phyloP scores from a whole-genome alignment of 2,888 invertebrate species.

The Scrobipalpa atriplicella region DNA sequence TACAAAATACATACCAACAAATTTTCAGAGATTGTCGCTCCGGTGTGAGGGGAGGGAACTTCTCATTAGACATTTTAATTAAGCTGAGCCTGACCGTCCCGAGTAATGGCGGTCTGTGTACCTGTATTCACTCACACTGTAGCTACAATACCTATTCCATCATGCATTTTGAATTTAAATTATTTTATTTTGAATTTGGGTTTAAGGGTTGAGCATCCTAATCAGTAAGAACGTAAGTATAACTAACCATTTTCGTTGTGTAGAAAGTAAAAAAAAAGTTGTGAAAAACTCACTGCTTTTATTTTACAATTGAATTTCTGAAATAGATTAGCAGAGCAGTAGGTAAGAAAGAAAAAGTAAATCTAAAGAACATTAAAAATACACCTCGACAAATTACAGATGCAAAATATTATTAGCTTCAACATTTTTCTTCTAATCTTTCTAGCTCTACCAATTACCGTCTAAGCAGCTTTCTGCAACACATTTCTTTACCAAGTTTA shows the following conservation, averaged over 20 bases:
- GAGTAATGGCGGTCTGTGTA: constrained; percentile 16
- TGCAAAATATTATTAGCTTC: neutral
- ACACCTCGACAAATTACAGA: no score
- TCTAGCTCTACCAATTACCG: neutral
- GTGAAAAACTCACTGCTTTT: no score
- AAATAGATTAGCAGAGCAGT: no score
- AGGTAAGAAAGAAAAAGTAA: no score
- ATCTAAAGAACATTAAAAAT: no score
- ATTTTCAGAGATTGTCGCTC: neutral
- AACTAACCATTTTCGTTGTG: neutral
- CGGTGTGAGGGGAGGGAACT: constrained; percentile 25
- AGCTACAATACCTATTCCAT: neutral
- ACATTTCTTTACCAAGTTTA: neutral
- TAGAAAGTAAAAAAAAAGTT: no score
- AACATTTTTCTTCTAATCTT: neutral
- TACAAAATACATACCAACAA: neutral
- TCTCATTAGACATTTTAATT: constrained; percentile 66
- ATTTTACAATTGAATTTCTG: no score
- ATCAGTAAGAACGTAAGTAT: no score
- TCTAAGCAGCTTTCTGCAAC: neutral
- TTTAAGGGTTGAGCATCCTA: no score
- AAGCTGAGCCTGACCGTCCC: constrained; percentile 39
- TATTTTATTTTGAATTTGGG: no score
- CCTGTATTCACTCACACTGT: constrained; percentile 15
- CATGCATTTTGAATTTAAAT: no score